Base-by-base conservation (phyloP, 2,797 vertebrate species). In the Iguana delicatissima region DNA sequence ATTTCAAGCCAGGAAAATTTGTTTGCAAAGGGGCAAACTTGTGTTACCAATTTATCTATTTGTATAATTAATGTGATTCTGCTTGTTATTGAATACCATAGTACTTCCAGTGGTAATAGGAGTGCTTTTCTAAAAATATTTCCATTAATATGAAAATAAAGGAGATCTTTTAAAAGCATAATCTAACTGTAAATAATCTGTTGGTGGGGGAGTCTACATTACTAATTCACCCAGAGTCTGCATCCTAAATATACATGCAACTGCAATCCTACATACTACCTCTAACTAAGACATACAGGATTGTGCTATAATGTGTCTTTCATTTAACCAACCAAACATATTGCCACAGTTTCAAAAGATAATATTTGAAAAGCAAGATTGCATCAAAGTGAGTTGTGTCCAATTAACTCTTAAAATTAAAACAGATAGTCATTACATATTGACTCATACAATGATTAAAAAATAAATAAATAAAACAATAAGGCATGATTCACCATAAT, bases 381-480 rank as follows among this genome's bases (percentile, higher is more conserved):
- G 90, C 35, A 82, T 29, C 85, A 62, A 42, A 9, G 89, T 73
- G 22, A 5, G 13, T 55, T 86, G 62, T 81, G 88, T 67, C 1
- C 73, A 42, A 92, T 64, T 88, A 92, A 55, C 83, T 91, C 87
- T 84, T 57, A 77, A 91, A 80, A 72, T 13, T 0, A 16, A 72
- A 57, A 77, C 1, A 10, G 59, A 42, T 1, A 81, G 86, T 80
- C 22, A 83, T 90, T 64, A 42, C 20, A 79, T 93, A 94, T 84
- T 55, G 50, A 89, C 72, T n/a, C 50, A 91, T 67, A 89, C 24
- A 81, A 88, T 42, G 89, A 77, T 90, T 91, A 89, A 95, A 91
- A 95, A 96, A 95, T 96, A 97, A 96, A 96, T 95, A 97, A 95
- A 93, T 95, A 87, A 94, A 22, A 32, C 1, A 46, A 92, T 92